These are phyloP conservation scores for Drosophila helvetica DNA, from an alignment of 2,888 invertebrate genomes.

Conservation along the genomic window DNA sequence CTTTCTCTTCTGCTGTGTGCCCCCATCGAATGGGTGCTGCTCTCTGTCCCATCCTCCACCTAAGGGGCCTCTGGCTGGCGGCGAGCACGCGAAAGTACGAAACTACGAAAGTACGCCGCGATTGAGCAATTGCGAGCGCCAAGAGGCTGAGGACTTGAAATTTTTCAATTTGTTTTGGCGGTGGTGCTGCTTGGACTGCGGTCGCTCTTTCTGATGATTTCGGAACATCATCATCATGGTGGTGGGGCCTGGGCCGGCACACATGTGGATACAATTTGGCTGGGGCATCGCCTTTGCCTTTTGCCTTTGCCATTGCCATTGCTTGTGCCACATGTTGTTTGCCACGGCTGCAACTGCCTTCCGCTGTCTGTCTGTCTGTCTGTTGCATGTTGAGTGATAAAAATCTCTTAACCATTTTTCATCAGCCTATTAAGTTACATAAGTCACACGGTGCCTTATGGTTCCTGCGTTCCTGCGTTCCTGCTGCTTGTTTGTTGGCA, in stretches of 20 bases:
- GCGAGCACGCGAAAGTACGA: constrained; percentile 66
- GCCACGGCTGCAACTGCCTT: constrained; percentile 49
- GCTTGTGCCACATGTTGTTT: constrained; percentile 72
- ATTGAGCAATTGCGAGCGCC: constrained; percentile 76
- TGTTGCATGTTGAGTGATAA: constrained; percentile 56
- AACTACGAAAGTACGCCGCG: constrained; percentile 11
- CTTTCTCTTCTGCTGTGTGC: neutral
- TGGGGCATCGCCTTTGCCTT: constrained; percentile 62
- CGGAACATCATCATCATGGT: constrained; percentile 55
- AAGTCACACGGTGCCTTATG: constrained; percentile 55
- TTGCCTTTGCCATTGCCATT: constrained; percentile 35
- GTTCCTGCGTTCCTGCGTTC: neutral
- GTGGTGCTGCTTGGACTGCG: constrained; percentile 23
- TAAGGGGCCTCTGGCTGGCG: constrained; percentile 29
- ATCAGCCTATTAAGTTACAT: constrained; percentile 77
- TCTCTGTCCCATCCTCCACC: constrained; percentile 11
- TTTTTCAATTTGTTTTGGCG: constrained; percentile 74
- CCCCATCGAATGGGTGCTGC: constrained; percentile 21
- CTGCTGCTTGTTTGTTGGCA: neutral
- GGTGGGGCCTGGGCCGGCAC: constrained; percentile 47
- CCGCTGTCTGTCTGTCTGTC: constrained; percentile 30
- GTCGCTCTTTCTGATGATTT: constrained; percentile 33
- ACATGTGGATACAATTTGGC: constrained; percentile 78
- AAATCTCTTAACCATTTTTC: constrained; percentile 70
- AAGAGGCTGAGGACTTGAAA: constrained; percentile 75